phyloP scores from a whole-genome alignment of 2,113 vertebrate species.

The Chionomys nivalis region DNA sequence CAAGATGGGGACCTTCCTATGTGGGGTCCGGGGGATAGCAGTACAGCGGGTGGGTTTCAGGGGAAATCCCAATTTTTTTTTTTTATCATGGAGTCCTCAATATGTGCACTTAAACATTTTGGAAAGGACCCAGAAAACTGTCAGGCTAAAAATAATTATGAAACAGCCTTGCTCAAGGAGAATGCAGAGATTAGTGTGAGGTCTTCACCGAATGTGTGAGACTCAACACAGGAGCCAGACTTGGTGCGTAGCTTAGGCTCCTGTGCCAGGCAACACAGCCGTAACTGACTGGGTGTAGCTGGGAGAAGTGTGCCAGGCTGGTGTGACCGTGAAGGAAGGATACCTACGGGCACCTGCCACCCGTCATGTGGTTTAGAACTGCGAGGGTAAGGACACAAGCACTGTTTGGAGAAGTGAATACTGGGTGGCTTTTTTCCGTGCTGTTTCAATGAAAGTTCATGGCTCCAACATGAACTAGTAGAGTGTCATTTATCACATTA shows the following conservation, averaged over 20 bases:
- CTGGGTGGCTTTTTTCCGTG: not conserved
- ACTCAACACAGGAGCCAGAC: not conserved
- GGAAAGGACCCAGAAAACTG: slow-evolving; percentile 64
- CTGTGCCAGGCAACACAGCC: not conserved
- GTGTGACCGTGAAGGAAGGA: not conserved
- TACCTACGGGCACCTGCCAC: not conserved
- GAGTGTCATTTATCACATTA: not conserved
- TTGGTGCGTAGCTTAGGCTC: not conserved
- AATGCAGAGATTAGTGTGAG: slow-evolving; percentile 41
- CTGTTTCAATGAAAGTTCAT: not conserved
- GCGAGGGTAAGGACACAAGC: not conserved
- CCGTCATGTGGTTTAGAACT: not conserved
- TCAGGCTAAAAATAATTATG: slow-evolving; percentile 63
- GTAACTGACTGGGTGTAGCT: not conserved
- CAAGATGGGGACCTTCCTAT: not conserved
- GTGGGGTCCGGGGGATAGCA: not conserved
- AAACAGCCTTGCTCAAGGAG: slow-evolving; percentile 37
- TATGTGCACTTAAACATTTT: slow-evolving; percentile 44
- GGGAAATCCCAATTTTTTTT: not conserved
- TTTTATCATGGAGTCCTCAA: not conserved
- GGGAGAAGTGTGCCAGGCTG: not conserved
- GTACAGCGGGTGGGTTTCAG: not conserved
- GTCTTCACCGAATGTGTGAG: slow-evolving; percentile 29
- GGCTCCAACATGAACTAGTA: not conserved
- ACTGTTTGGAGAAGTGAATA: not conserved